phyloP scores from a whole-genome alignment of 2,797 vertebrate genomes.

The Phrynocephalus forsythii region DNA sequence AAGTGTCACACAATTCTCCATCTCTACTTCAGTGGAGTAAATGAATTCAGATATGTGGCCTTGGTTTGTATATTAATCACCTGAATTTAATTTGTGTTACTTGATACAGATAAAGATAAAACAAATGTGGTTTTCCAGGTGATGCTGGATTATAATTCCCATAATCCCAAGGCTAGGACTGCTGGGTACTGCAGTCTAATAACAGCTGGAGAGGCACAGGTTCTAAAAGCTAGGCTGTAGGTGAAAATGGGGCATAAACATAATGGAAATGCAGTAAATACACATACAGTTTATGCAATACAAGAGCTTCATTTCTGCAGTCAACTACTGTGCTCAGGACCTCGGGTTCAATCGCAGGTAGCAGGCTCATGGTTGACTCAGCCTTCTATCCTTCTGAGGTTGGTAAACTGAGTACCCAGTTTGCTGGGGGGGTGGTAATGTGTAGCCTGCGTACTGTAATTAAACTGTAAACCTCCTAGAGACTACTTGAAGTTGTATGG shows the following conservation, averaged over 20 bases:
- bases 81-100: neutral
- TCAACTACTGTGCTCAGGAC: neutral
- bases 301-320: neutral
- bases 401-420: too few relatives aligned
- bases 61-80: neutral
- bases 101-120: neutral
- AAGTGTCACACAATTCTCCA: neutral
- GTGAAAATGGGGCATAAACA: neutral
- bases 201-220: neutral
- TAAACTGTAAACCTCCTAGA: too few relatives aligned
- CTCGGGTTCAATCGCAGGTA: too few relatives aligned
- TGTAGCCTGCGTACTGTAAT: too few relatives aligned
- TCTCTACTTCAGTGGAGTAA: constrained; percentile 10
- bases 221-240: neutral
- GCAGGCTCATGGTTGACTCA: too few relatives aligned
- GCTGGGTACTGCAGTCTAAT: neutral
- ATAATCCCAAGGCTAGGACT: neutral
- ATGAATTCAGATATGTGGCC: neutral
- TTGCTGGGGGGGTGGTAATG: too few relatives aligned
- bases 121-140: neutral
- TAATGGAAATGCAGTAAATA: neutral
- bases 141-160: neutral
- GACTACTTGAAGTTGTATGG: too few relatives aligned
- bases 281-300: neutral
- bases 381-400: too few relatives aligned